Evolutionary conservation across 2,888 invertebrate genomes (phyloP).

Genomic region (Chrysodeixis includens): DNA sequence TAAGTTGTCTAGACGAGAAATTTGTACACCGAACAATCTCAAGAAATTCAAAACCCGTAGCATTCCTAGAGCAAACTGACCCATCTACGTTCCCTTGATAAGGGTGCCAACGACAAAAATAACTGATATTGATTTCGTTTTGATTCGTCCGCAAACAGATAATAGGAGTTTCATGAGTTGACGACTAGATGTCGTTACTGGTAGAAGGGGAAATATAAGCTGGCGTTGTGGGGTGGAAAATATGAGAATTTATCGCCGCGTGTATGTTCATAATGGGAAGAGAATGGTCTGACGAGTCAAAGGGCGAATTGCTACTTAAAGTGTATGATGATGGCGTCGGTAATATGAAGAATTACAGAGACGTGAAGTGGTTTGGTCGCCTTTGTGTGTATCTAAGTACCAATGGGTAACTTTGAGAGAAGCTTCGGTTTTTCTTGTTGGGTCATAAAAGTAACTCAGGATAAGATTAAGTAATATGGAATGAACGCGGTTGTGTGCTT

Average conservation of each 20-base stretch:
- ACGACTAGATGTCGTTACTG: constrained; percentile 70
- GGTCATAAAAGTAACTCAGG: background rate
- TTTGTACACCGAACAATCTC: constrained; percentile 22
- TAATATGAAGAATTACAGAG: constrained; percentile 14
- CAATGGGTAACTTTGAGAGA: background rate
- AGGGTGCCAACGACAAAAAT: constrained; percentile 83
- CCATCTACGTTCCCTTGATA: constrained; percentile 77
- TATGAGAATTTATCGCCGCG: constrained; percentile 69
- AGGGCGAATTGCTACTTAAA: constrained; percentile 48
- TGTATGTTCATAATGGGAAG: constrained; percentile 71
- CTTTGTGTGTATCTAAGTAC: background rate
- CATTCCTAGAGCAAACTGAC: constrained; percentile 61
- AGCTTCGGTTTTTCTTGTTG: background rate
- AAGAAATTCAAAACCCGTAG: constrained; percentile 33
- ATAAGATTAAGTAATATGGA: background rate
- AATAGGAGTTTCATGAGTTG: constrained; percentile 84
- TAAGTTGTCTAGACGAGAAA: constrained; percentile 14
- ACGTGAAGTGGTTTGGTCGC: constrained; percentile 10
- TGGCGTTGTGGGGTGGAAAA: constrained; percentile 65
- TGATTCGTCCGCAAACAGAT: constrained; percentile 83
- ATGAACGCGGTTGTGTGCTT: background rate
- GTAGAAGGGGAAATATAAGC: constrained; percentile 45
- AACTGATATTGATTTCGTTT: constrained; percentile 87
- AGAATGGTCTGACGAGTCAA: constrained; percentile 69
- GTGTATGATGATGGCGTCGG: constrained; percentile 27